phyloP scores from a whole-genome alignment of 2,888 invertebrate species.

The Conistra vaccinii region DNA sequence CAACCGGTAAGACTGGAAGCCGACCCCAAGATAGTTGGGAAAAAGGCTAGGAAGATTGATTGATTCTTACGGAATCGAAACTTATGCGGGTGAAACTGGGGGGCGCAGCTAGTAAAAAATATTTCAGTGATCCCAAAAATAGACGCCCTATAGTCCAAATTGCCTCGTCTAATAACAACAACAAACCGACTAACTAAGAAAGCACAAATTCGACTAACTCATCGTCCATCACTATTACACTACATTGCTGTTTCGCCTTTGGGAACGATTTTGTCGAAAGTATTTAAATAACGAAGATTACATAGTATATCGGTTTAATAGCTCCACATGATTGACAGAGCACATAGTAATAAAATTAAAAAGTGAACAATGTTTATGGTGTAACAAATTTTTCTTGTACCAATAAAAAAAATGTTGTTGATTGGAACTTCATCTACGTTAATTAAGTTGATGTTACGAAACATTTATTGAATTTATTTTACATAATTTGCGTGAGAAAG shows the following conservation, averaged over 20 bases:
- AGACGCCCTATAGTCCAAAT: not conserved
- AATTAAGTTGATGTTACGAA: constrained; percentile 70
- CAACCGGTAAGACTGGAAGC: no score
- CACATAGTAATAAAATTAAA: constrained; percentile 73
- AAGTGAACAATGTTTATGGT: constrained; percentile 73
- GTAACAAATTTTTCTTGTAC: constrained; percentile 66
- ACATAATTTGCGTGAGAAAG: constrained; percentile 67
- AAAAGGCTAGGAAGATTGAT: no score
- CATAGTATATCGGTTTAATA: constrained; percentile 75
- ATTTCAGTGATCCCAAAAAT: no score
- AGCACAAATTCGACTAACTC: constrained; percentile 2
- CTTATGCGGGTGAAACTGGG: no score
- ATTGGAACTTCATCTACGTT: constrained; percentile 71
- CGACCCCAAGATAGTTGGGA: no score
- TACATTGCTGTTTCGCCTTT: constrained; percentile 71
- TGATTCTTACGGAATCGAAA: no score
- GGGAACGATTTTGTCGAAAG: constrained; percentile 77
- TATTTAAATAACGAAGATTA: constrained; percentile 77
- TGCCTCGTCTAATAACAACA: not conserved
- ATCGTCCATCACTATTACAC: constrained; percentile 49
- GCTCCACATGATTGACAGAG: constrained; percentile 74
- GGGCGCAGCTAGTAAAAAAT: no score
- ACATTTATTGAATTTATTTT: constrained; percentile 64
- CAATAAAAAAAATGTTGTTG: constrained; percentile 70
- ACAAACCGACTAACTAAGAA: constrained; percentile 19